These are phyloP conservation scores for Dipodomys merriami DNA, from an alignment of 2,113 vertebrate species.

Conservation along the genomic window DNA sequence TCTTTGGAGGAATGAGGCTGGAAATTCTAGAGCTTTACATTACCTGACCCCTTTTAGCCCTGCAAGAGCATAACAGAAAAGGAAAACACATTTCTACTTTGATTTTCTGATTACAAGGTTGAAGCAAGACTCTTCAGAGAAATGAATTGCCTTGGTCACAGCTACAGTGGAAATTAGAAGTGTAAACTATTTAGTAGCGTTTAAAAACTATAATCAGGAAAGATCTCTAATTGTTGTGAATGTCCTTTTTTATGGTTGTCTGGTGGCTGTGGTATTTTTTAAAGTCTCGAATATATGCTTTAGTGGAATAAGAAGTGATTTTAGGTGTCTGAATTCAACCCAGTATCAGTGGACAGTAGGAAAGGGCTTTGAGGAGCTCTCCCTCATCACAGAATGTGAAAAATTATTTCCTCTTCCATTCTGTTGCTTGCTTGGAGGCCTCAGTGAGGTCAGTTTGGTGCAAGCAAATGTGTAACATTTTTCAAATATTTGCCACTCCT, in stretches of 20 bases:
- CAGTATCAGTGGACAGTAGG: background rate
- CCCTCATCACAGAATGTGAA: background rate
- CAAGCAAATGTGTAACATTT: background rate
- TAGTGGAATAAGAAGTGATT: background rate
- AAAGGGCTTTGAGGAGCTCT: constrained; percentile 23
- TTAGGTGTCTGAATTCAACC: background rate
- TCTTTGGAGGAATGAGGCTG: background rate
- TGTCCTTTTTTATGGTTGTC: background rate
- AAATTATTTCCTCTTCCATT: background rate
- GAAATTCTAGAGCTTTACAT: background rate
- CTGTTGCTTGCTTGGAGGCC: background rate
- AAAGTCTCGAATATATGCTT: background rate
- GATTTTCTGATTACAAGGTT: background rate
- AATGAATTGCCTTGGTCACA: background rate
- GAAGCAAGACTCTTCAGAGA: constrained; percentile 15
- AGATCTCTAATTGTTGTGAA: background rate
- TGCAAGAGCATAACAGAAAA: background rate
- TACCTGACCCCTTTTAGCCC: background rate
- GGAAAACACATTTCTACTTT: background rate
- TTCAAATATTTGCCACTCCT: background rate
- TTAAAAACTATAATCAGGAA: background rate
- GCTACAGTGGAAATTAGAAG: constrained; percentile 6
- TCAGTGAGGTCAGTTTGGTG: background rate
- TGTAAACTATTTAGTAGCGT: background rate
- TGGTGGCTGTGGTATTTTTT: background rate